These are phyloP conservation scores for Desmodus rotundus DNA, from an alignment of 2,113 vertebrate species.

Conservation along the genomic window DNA sequence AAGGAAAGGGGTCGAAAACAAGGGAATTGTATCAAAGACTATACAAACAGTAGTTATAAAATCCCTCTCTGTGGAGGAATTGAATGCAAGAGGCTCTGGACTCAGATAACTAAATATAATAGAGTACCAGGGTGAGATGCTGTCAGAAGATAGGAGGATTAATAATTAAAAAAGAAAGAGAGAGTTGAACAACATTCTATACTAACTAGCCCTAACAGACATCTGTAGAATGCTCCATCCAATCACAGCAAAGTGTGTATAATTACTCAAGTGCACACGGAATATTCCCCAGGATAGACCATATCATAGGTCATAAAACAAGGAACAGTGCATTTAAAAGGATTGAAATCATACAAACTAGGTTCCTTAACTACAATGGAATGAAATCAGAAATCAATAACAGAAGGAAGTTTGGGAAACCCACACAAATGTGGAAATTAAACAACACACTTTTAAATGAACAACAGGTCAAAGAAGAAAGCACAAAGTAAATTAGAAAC, in stretches of 20 bases:
- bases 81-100: neutral
- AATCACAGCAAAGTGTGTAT: neutral
- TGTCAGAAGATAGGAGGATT: neutral
- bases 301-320: neutral
- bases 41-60: neutral
- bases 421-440: neutral
- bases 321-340: neutral
- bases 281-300: neutral
- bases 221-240: neutral
- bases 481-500: conserved; percentile 6
- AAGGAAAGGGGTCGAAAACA: neutral
- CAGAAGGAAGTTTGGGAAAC: conserved; percentile 1
- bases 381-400: neutral
- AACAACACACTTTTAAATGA: neutral
- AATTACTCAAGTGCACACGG: neutral
- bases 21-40: neutral
- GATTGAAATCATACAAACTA: neutral
- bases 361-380: neutral
- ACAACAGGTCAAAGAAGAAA: neutral
- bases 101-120: neutral
- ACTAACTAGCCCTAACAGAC: neutral
- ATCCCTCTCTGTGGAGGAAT: neutral
- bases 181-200: neutral
- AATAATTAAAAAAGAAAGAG: neutral
- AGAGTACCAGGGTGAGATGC: neutral